These are phyloP conservation scores for Menidia menidia DNA, from an alignment of 2,797 vertebrate species.

Conservation along the genomic window DNA sequence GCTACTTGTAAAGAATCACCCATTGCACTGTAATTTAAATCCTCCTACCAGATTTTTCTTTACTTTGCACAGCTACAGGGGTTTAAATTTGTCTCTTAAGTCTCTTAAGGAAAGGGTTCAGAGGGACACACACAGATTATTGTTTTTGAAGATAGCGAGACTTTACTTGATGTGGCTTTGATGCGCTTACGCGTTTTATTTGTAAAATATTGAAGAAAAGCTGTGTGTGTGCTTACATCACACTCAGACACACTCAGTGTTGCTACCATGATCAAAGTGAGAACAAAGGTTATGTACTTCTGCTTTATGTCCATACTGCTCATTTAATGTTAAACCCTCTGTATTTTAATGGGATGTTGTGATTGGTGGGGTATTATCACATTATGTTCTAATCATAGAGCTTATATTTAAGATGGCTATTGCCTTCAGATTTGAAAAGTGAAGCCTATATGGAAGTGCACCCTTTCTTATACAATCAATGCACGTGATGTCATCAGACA, in stretches of 20 bases:
- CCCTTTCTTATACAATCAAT: not conserved
- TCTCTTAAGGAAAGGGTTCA: too few species aligned
- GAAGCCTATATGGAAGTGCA: not conserved
- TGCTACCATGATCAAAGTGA: not conserved
- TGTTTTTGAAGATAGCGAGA: not conserved
- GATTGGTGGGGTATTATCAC: too few species aligned
- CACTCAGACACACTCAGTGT: not conserved
- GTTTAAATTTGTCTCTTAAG: not conserved
- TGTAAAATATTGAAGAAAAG: not conserved
- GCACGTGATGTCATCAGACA: not conserved
- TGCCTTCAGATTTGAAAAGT: not conserved
- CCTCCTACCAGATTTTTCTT: not conserved
- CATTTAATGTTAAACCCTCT: not conserved
- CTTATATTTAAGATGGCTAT: not conserved
- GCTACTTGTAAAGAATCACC: slow-evolving; percentile 1
- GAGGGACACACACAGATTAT: not conserved
- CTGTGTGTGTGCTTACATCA: not conserved
- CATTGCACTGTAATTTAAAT: not conserved
- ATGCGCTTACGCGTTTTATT: not conserved
- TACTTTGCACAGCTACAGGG: not conserved
- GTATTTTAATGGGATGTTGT: too few species aligned
- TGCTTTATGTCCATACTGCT: not conserved
- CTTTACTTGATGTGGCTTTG: not conserved
- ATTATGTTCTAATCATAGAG: not conserved
- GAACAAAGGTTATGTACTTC: not conserved